phyloP scores from a whole-genome alignment of 2,797 vertebrate species.

The Dromococcyx pavoninus region DNA sequence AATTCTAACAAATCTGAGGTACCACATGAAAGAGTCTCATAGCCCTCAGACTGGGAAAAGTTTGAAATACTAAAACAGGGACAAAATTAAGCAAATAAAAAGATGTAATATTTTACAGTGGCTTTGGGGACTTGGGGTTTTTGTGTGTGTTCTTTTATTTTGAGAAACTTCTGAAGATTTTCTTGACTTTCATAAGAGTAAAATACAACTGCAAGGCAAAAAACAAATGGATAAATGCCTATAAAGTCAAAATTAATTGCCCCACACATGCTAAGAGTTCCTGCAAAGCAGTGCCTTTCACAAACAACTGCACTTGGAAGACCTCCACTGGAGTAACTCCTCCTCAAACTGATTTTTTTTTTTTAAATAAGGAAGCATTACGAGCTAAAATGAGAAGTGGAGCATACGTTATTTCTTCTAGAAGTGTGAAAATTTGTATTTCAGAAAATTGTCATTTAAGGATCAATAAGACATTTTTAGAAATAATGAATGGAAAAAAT shows the following conservation, averaged over 20 bases:
- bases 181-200: background rate
- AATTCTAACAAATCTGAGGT: background rate
- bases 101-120: background rate
- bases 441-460: background rate
- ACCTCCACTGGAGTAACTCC: background rate
- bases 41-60: background rate
- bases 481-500: background rate
- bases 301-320: background rate
- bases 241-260: background rate
- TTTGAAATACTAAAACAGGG: background rate
- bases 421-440: background rate
- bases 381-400: background rate
- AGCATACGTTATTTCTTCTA: background rate
- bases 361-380: background rate
- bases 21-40: background rate
- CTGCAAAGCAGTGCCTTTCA: background rate
- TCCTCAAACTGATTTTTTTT: background rate
- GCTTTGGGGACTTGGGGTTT: background rate
- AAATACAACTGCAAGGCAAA: background rate
- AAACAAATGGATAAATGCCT: background rate
- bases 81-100: background rate
- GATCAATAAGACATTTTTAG: background rate
- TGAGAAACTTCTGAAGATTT: background rate
- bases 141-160: background rate
- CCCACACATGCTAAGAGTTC: background rate